phyloP scores from a whole-genome alignment of 1,140 invertebrate genomes.

The Trachelipus rathkii region DNA sequence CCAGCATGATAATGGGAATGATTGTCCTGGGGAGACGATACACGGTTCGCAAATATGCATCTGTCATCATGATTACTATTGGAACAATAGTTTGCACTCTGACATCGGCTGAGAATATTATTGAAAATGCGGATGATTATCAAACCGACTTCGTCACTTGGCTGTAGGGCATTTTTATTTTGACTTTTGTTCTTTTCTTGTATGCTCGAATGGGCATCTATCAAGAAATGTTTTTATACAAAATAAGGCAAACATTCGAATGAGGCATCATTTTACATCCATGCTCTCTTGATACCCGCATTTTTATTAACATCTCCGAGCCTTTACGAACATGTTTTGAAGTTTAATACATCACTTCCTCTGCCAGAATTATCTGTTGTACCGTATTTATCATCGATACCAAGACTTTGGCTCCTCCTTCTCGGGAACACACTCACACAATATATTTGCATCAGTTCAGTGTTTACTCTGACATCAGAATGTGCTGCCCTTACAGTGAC shows the following conservation, averaged over 20 bases:
- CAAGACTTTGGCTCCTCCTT: slow-evolving; percentile 60
- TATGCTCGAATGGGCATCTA: slow-evolving; percentile 95
- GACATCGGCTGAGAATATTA: slow-evolving; percentile 60
- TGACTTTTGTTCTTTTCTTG: slow-evolving; percentile 83
- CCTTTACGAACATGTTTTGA: slow-evolving; percentile 63
- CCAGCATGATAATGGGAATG: slow-evolving; percentile 93
- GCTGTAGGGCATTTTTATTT: slow-evolving; percentile 65
- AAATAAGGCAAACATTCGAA: slow-evolving; percentile 88
- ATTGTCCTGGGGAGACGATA: slow-evolving; percentile 84
- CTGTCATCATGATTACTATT: slow-evolving; percentile 84
- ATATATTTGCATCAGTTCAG: slow-evolving; percentile 86
- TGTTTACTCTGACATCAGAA: slow-evolving; percentile 89
- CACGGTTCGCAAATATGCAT: slow-evolving; percentile 77
- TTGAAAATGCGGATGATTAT: slow-evolving; percentile 26
- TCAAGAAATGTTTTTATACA: slow-evolving; percentile 83
- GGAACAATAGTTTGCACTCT: slow-evolving; percentile 90
- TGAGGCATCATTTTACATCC: slow-evolving; percentile 92
- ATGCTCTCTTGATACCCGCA: slow-evolving; percentile 79
- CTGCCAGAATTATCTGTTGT: slow-evolving; percentile 52
- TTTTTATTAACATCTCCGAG: slow-evolving; percentile 72
- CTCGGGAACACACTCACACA: slow-evolving; percentile 84
- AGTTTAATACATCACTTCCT: slow-evolving; percentile 49
- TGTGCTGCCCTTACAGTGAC: slow-evolving; percentile 92
- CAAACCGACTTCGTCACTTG: slow-evolving; percentile 31
- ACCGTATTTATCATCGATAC: slow-evolving; percentile 51